These are phyloP conservation scores for Vulpes lagopus DNA, from an alignment of 2,113 vertebrate genomes.

Conservation along the genomic window DNA sequence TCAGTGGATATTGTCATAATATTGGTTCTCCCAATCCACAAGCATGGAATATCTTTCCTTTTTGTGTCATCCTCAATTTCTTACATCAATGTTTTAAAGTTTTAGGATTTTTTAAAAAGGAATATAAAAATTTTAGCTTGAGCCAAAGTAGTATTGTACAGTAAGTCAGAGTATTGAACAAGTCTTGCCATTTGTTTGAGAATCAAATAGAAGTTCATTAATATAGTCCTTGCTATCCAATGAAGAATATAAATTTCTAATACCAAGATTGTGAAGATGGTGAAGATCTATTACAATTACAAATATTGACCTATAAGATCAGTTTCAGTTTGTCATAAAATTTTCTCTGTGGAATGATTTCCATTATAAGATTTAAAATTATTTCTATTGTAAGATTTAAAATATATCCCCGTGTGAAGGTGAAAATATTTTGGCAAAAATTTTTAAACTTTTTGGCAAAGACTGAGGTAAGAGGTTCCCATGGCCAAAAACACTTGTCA, in stretches of 20 bases:
- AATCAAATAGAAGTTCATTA: constrained; percentile 32
- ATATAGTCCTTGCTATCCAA: background rate
- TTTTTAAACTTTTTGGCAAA: background rate
- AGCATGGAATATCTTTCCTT: background rate
- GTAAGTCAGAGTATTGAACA: background rate
- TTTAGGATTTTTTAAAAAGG: background rate
- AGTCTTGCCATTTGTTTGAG: background rate
- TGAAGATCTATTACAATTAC: constrained; percentile 26
- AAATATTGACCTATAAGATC: constrained; percentile 2
- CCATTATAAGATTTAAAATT: background rate
- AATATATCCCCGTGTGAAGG: background rate
- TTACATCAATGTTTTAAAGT: background rate
- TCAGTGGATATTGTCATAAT: background rate
- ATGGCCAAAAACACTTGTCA: background rate
- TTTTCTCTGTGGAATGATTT: constrained; percentile 50
- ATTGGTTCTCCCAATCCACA: background rate
- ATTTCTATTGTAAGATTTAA: background rate
- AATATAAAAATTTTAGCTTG: background rate
- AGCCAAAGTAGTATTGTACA: background rate
- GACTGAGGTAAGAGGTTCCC: background rate
- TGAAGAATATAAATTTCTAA: background rate
- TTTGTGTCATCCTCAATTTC: background rate
- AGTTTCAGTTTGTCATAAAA: background rate
- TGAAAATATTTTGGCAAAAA: too few species aligned
- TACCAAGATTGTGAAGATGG: background rate